Evolutionary conservation across 2,888 invertebrate genomes (phyloP), one percentile per base, ranked within the genome.

Genomic region (Phania funesta): DNA sequence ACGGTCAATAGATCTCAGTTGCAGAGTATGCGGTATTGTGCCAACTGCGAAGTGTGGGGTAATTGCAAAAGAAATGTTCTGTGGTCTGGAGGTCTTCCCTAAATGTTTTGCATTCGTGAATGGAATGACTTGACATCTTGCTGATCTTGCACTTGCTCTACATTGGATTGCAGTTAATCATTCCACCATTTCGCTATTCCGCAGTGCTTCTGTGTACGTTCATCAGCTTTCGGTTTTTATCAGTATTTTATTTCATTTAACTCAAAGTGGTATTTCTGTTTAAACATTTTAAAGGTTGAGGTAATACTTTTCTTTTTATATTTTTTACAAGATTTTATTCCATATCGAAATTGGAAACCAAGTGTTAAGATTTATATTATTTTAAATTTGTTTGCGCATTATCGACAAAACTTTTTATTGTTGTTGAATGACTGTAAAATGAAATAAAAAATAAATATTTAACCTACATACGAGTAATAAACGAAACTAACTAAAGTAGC

Each of bases 361-460:
- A 73, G 62, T 77, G 77, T 68, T 77, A 81, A 81, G 81, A 77
- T 68, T 76, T 56, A 24, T 13, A 29, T 35, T 35, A 1, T 3
- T 56, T 26, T 73, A 22, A 38, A 22, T 29, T 48, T 60, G 8
- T 22, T 26, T 41, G 41, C 54, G 16, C n/a, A 26, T 64, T 76
- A 50, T 58, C 22, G 54, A 35, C 13, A 54, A 26, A 35, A 20
- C 22, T 52, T 26, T n/a, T n/a, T 52, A 29, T 44, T 24, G n/a
- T 48, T 56, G 35, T 50, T 71, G 54, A 60, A 71, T 58, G 58
- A 71, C 58, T 75, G 64, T 52, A 75, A 75, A 80, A 48, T 46
- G 38, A 50, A 62, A 20, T 41, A 78, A n/a, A n/a, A n/a, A 65
- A 78, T 68, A 78, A 75, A 82, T 75, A 70, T 68, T 78, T 82